Conservation (phyloP, 2,888 invertebrate species). For the Scotopteryx bipunctaria region DNA sequence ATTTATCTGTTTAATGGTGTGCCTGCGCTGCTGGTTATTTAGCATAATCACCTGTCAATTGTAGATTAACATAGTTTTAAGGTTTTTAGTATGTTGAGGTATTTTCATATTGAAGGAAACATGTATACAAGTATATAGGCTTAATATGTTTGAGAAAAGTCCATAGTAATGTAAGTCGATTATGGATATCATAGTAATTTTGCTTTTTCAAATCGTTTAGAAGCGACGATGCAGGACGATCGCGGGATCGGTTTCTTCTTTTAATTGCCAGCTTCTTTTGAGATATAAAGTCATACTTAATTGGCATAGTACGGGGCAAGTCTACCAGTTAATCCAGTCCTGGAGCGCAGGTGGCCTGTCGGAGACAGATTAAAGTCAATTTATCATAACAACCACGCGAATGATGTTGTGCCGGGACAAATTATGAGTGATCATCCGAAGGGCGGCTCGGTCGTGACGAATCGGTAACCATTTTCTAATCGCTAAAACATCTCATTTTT, state of each 20-base stretch:
- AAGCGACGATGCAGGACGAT: too few species aligned
- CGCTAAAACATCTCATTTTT: not conserved
- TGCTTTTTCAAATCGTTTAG: not conserved
- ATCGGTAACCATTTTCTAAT: slow-evolving; percentile 7
- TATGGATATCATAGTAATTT: not conserved
- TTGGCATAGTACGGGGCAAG: too few species aligned
- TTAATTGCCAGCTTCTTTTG: not conserved
- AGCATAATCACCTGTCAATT: slow-evolving; percentile 71
- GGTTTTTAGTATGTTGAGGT: slow-evolving; percentile 8
- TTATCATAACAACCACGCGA: slow-evolving; percentile 45
- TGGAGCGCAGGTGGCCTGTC: slow-evolving; percentile 45
- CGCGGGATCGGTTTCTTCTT: not conserved
- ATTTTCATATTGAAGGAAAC: slow-evolving; percentile 1
- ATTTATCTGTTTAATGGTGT: slow-evolving; percentile 62
- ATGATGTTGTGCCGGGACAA: slow-evolving; percentile 44
- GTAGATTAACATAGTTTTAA: slow-evolving; percentile 32
- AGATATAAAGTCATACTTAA: too few species aligned
- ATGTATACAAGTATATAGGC: too few species aligned
- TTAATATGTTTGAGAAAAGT: not conserved
- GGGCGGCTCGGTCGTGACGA: slow-evolving; percentile 12
- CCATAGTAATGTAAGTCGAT: not conserved
- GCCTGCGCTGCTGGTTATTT: slow-evolving; percentile 54
- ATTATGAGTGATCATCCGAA: slow-evolving; percentile 41
- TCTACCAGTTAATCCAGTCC: slow-evolving; percentile 21
- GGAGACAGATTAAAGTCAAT: slow-evolving; percentile 44